Evolutionary conservation across 2,888 invertebrate species (phyloP).

Genomic region (Acrobasis repandana): DNA sequence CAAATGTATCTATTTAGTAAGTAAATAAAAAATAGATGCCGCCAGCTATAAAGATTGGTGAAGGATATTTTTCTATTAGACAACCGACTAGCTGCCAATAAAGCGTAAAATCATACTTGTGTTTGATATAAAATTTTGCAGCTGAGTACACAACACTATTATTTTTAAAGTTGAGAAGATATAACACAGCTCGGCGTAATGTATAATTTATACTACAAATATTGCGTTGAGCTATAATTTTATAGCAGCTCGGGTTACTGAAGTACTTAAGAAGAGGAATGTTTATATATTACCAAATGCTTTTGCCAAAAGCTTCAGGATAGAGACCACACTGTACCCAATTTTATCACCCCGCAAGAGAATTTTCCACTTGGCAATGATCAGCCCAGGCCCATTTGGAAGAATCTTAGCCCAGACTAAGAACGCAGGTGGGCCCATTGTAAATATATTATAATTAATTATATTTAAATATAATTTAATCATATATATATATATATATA

Average conservation of each 20-base stretch:
- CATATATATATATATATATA: too few relatives aligned
- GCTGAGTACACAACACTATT: neutral
- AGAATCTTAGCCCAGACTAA: too few relatives aligned
- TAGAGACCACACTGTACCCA: too few relatives aligned
- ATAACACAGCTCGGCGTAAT: neutral
- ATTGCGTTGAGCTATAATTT: neutral
- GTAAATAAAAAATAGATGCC: neutral
- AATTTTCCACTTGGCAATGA: too few relatives aligned
- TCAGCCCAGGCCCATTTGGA: too few relatives aligned
- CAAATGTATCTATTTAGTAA: neutral
- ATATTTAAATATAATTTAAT: too few relatives aligned
- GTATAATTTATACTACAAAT: neutral
- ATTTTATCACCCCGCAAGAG: too few relatives aligned
- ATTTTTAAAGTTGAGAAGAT: constrained; percentile 4
- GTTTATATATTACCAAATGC: too few relatives aligned
- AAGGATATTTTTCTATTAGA: constrained; percentile 13
- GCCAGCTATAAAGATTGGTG: neutral
- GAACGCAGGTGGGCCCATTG: too few relatives aligned
- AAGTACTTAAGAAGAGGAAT: neutral
- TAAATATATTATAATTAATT: too few relatives aligned
- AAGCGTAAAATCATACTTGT: constrained; percentile 9
- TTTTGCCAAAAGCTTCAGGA: too few relatives aligned
- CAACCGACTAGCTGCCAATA: constrained; percentile 8
- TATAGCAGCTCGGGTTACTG: neutral
- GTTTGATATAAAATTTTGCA: constrained; percentile 4